Conservation (phyloP, 2,888 invertebrate species). For the Drosophila meridiana region DNA sequence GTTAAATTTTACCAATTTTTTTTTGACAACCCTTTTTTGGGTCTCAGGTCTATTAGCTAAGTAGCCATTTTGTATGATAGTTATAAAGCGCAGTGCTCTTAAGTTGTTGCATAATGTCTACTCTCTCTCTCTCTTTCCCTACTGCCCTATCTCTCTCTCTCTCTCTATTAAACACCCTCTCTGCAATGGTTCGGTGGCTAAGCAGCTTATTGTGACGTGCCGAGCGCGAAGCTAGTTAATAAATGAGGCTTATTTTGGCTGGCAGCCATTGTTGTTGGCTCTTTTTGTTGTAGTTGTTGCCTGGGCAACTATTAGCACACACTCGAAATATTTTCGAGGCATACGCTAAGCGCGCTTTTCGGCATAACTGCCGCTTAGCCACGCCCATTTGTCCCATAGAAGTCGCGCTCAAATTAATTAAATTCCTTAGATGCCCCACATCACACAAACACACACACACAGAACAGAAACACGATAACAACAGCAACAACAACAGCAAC, state of each 20-base stretch:
- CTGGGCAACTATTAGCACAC: conserved; percentile 63
- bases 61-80: conserved; percentile 82
- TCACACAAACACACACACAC: conserved; percentile 12
- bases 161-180: conserved; percentile 42
- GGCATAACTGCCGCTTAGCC: conserved; percentile 63
- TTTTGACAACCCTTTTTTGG: conserved; percentile 67
- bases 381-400: conserved; percentile 77
- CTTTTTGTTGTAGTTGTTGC: conserved; percentile 35
- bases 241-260: conserved; percentile 59
- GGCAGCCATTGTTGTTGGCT: conserved; percentile 56
- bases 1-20: conserved; percentile 61
- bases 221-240: conserved; percentile 53
- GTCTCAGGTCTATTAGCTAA: conserved; percentile 64
- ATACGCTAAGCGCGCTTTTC: conserved; percentile 68
- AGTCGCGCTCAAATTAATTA: conserved; percentile 76
- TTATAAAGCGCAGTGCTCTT: conserved; percentile 29
- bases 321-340: conserved; percentile 55
- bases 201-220: conserved; percentile 67
- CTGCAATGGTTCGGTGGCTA: conserved; percentile 54
- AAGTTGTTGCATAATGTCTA: conserved; percentile 68
- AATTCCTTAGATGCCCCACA: conserved; percentile 69
- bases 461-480: conserved; percentile 1
- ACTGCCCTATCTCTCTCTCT: not conserved
- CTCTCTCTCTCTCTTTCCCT: conserved; percentile 3
- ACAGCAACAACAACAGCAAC: conserved; percentile 12